phyloP scores from a whole-genome alignment of 2,113 vertebrate species.

The Pimephales promelas region DNA sequence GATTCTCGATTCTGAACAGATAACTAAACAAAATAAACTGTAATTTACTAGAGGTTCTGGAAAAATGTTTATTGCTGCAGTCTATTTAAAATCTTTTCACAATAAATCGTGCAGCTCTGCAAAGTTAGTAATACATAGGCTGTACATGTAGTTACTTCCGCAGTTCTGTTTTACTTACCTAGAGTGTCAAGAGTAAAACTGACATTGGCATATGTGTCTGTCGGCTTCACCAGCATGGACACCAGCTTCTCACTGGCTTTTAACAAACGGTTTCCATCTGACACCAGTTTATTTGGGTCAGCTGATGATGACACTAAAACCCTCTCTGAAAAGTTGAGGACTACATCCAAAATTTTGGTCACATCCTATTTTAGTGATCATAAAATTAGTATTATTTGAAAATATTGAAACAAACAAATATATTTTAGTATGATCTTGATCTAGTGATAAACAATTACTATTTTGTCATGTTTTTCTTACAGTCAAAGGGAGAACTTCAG shows the following conservation, averaged over 20 bases:
- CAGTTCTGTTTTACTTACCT: slow-evolving; percentile 22
- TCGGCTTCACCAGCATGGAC: not conserved
- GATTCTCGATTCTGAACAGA: no score
- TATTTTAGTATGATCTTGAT: no score
- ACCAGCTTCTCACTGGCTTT: slow-evolving; percentile 7
- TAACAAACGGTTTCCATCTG: not conserved
- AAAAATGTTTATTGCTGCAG: no score
- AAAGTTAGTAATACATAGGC: no score
- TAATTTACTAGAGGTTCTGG: no score
- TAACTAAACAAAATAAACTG: no score
- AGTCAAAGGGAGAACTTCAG: not conserved
- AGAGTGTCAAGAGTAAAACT: not conserved
- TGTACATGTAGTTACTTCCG: no score
- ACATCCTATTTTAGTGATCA: not conserved
- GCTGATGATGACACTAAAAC: not conserved
- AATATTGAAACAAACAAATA: not conserved
- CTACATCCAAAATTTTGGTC: not conserved
- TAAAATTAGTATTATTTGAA: not conserved
- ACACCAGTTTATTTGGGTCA: not conserved
- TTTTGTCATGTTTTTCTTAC: not conserved
- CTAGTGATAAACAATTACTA: not conserved
- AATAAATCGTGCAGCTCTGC: no score
- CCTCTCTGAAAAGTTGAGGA: not conserved
- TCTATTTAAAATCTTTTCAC: no score
- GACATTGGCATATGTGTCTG: not conserved